Percentiles rank a stretch among this genome's conserved stretches.
phyloP scores from a whole-genome alignment of 2,113 vertebrate species.

The Pelusios castaneus region DNA sequence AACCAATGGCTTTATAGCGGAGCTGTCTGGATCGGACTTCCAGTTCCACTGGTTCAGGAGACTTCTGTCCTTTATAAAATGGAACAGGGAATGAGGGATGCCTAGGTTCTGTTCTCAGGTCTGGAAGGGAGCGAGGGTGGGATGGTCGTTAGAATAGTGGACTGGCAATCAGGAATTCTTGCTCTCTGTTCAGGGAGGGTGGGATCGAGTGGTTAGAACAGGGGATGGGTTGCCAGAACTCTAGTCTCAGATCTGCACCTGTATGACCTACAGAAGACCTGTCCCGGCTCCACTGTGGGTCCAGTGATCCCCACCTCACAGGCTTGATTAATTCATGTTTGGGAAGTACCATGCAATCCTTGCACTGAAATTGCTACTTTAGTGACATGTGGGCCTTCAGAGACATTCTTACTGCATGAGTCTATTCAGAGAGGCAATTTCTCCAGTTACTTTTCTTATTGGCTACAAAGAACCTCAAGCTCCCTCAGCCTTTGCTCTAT shows the following conservation, averaged over 20 bases:
- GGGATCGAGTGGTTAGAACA: not conserved
- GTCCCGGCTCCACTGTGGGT: not conserved
- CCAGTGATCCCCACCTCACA: not conserved
- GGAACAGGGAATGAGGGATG: not conserved
- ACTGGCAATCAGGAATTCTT: not conserved
- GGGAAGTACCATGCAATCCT: not conserved
- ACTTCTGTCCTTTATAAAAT: not conserved
- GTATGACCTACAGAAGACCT: not conserved
- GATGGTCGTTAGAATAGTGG: not conserved
- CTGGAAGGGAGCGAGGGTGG: not conserved
- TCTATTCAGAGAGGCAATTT: not conserved
- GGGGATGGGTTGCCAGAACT: not conserved
- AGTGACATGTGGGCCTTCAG: not conserved
- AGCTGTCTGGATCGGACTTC: not conserved
- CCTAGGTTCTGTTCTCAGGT: not conserved
- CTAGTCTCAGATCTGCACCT: not conserved
- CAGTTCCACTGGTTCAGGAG: not conserved
- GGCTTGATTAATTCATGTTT: not conserved
- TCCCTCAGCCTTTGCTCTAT: not conserved
- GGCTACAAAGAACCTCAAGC: not conserved
- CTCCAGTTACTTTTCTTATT: not conserved
- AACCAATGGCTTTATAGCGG: not conserved
- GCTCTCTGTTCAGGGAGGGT: not conserved
- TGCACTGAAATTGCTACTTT: not conserved
- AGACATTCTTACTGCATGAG: not conserved